A percentile compares a stretch with the other conserved stretches of the same genome.
Evolutionary conservation across 2,888 invertebrate species (phyloP).

Genomic region (Caenorhabditis afra): DNA sequence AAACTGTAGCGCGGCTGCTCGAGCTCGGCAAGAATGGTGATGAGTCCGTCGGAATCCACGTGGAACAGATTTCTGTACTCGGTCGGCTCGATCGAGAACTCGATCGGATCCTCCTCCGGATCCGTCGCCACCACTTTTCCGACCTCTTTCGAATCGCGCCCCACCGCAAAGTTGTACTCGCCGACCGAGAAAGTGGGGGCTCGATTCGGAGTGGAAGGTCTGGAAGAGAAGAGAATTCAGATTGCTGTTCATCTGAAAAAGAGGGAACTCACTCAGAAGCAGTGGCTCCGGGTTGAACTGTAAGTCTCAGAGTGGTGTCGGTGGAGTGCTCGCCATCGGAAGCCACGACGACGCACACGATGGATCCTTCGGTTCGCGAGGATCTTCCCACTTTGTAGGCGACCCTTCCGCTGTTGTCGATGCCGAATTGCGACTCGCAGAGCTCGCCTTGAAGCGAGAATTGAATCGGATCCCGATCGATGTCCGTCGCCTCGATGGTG

Average conservation of each 20-base stretch:
- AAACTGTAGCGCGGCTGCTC: slow-evolving; percentile 63
- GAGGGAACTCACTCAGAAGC: slow-evolving; percentile 41
- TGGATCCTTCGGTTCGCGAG: slow-evolving; percentile 25
- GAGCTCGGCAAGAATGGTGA: slow-evolving; percentile 27
- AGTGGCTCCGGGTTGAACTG: slow-evolving; percentile 12
- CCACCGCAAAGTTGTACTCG: slow-evolving; percentile 38
- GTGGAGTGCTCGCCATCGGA: slow-evolving; percentile 50
- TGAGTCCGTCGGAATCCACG: slow-evolving; percentile 61
- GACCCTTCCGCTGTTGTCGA: slow-evolving; percentile 55
- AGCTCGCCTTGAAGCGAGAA: slow-evolving; percentile 54
- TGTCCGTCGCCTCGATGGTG: slow-evolving; percentile 60
- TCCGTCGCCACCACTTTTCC: slow-evolving; percentile 62
- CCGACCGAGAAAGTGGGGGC: slow-evolving; percentile 31
- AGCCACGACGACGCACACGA: slow-evolving; percentile 55
- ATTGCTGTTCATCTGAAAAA: too few species aligned
- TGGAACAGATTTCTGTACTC: slow-evolving; percentile 73
- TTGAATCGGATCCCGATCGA: slow-evolving; percentile 40
- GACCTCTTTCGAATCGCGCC: slow-evolving; percentile 35
- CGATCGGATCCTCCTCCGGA: slow-evolving; percentile 59
- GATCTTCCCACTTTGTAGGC: slow-evolving; percentile 23
- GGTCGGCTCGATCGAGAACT: slow-evolving; percentile 67
- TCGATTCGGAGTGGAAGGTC: slow-evolving; percentile 20
- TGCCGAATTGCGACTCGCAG: slow-evolving; percentile 48
- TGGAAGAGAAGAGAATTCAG: slow-evolving; percentile 9
- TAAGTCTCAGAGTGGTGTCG: slow-evolving; percentile 33